Base-by-base conservation (phyloP, 2,113 vertebrate species). In the Labeo rohita region DNA sequence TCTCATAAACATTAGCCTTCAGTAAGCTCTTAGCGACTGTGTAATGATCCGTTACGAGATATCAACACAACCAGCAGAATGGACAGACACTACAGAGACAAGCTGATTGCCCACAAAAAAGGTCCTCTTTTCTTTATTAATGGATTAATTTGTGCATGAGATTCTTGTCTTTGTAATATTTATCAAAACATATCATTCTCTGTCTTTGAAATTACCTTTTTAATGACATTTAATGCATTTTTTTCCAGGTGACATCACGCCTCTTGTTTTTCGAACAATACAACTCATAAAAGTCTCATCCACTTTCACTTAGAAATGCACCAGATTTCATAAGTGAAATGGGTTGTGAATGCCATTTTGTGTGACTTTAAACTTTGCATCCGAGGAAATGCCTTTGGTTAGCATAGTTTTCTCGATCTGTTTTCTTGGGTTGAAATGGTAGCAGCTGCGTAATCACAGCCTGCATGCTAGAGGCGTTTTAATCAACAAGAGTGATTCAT, bases 401-500 rank as follows among this genome's bases (percentile, higher is more conserved):
- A 70, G 50, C 21, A 43, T 28, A 21, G 21, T 18, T 65, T 86
- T 74, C 49, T 81, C 49, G 68, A 76, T 43, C 21, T 49, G 45
- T 10, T 78, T 82, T 80, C 61, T 61, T n/a, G 50, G 12, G 54
- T 15, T 66, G 84, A 74, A 78, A 78, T 61, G 78, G 89, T 66
- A 85, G 16, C 87, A 89, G 81, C 81, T 88, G 87, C 66, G 34
- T 88, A 88, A 88, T 86, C 81, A 81, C 85, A 77, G 76, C 50
- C 63, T 13, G 36, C 23, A 79, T 81, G 89, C 76, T 80, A 73
- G 78, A 56, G 85, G 81, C 76, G 75, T 86, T 88, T 89, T 88
- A 89, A 84, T 86, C 86, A 88, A 87, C 65, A 70, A 74, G 73
- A 45, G 56, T 82, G 85, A 86, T 86, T 86, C 85, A 83, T 86